phyloP scores from a whole-genome alignment of 2,888 invertebrate genomes.

The Acleris literana region DNA sequence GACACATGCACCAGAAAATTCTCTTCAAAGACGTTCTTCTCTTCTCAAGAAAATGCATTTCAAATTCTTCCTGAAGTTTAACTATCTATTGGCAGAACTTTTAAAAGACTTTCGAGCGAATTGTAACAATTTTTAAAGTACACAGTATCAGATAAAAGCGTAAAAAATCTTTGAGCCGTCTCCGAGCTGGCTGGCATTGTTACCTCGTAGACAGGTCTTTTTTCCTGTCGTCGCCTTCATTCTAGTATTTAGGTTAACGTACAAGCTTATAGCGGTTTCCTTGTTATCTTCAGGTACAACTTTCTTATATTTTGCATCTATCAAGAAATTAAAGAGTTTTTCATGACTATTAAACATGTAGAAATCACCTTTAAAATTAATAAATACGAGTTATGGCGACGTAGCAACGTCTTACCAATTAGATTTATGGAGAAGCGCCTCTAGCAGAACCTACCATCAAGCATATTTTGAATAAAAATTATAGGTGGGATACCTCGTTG shows the following conservation, averaged over 20 bases:
- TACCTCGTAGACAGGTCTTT: conserved; percentile 35
- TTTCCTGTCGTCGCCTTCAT: conserved; percentile 31
- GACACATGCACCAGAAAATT: too few relatives aligned
- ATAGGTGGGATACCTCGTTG: too few relatives aligned
- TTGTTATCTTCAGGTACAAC: neutral
- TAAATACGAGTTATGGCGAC: too few relatives aligned
- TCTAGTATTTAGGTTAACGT: conserved; percentile 8
- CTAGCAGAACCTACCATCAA: too few relatives aligned
- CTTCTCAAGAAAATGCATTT: conserved; percentile 28
- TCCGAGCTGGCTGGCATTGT: conserved; percentile 29
- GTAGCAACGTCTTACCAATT: too few relatives aligned
- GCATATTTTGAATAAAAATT: too few relatives aligned
- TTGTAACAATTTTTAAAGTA: conserved; percentile 38
- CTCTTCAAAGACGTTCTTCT: too few relatives aligned
- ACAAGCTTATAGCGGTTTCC: conserved; percentile 1
- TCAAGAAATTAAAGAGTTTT: too few relatives aligned
- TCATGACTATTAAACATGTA: too few relatives aligned
- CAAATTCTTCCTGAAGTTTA: conserved; percentile 18
- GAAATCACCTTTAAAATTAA: too few relatives aligned
- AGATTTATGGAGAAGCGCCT: too few relatives aligned
- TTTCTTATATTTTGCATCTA: too few relatives aligned
- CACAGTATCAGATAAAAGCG: conserved; percentile 35
- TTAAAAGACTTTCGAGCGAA: conserved; percentile 31
- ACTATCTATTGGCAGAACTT: conserved; percentile 34
- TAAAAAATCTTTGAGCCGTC: conserved; percentile 37